Evolutionary conservation across 1,140 invertebrate species (phyloP).

Genomic region (Eurosta solidaginis): DNA sequence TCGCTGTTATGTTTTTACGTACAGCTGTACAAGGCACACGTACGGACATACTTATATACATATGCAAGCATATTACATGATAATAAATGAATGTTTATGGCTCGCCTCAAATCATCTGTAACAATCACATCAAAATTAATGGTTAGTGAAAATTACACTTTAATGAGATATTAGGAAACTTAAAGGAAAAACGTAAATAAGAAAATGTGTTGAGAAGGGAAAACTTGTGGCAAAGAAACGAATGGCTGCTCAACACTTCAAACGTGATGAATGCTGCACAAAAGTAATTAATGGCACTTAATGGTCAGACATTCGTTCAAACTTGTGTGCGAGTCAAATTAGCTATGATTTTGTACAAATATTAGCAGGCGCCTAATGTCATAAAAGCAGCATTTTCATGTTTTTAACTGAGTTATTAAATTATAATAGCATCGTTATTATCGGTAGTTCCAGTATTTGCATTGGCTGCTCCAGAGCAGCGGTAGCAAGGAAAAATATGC

Average conservation of each 20-base stretch:
- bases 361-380: neutral
- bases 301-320: neutral
- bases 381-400: neutral
- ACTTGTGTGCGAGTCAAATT: neutral
- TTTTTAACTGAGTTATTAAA: neutral
- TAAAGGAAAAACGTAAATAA: neutral
- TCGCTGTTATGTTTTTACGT: no score
- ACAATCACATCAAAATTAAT: neutral
- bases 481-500: no score
- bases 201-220: neutral
- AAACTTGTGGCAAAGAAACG: neutral
- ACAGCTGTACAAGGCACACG: neutral
- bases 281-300: no score
- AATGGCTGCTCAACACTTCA: neutral
- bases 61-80: neutral
- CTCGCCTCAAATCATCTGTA: neutral
- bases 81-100: neutral
- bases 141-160: neutral
- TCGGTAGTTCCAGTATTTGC: no score
- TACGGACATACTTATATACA: neutral
- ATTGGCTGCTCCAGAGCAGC: no score
- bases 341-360: neutral
- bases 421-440: no score
- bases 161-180: constrained; percentile 5
- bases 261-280: neutral